phyloP scores from a whole-genome alignment of 2,888 invertebrate genomes.

The Polymixis flavicincta region DNA sequence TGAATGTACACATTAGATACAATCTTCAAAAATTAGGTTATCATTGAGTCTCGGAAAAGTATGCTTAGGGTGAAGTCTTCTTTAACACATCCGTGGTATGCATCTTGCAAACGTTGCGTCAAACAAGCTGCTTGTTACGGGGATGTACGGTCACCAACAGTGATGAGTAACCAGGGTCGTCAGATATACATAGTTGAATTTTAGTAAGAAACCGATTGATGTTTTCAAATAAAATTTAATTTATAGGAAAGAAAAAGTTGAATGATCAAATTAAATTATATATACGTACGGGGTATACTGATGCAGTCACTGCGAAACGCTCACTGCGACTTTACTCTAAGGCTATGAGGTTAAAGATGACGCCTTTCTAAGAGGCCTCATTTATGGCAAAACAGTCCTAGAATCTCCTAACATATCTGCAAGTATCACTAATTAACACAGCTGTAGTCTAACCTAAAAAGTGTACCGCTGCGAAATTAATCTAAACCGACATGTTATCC shows the following conservation, averaged over 20 bases:
- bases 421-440: constrained; percentile 32
- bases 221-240: too few relatives aligned
- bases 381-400: neutral
- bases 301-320: neutral
- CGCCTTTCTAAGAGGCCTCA: neutral
- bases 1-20: constrained; percentile 16
- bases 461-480: constrained; percentile 32
- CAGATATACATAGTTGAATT: too few relatives aligned
- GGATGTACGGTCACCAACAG: neutral
- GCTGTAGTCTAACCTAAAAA: constrained; percentile 35
- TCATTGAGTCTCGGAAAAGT: neutral
- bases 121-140: neutral
- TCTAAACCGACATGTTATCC: constrained; percentile 41
- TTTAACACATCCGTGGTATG: neutral
- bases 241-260: too few relatives aligned
- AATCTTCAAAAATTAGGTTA: neutral
- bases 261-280: too few relatives aligned
- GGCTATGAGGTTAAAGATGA: neutral
- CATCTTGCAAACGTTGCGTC: neutral
- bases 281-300: neutral
- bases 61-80: neutral
- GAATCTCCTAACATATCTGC: constrained; percentile 6
- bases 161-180: too few relatives aligned
- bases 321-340: neutral
- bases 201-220: too few relatives aligned